Percentiles rank a stretch among this genome's conserved stretches.
phyloP scores from a whole-genome alignment of 2,888 invertebrate genomes.

The Ethmia dodecea region DNA sequence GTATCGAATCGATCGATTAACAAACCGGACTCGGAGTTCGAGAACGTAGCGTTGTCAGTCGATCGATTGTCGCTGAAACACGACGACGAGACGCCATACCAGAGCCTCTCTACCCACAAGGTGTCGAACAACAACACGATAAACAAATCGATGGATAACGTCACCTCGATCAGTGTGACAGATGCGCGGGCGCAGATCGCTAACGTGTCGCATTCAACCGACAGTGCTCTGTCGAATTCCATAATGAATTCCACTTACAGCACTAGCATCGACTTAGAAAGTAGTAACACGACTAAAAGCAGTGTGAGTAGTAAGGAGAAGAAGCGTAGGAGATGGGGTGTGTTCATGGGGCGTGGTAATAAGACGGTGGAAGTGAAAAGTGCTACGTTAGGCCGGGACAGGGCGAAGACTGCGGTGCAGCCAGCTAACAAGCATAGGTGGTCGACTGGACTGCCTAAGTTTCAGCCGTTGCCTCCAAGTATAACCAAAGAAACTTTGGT shows the following conservation, averaged over 20 bases:
- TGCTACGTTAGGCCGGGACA: constrained; percentile 83
- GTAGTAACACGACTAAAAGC: constrained; percentile 30
- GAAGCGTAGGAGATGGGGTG: constrained; percentile 81
- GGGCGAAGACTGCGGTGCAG: constrained; percentile 68
- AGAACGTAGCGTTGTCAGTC: constrained; percentile 43
- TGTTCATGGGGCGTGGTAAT: constrained; percentile 81
- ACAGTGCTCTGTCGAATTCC: constrained; percentile 45
- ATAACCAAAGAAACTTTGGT: constrained; percentile 90
- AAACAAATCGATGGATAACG: constrained; percentile 48
- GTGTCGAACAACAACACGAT: constrained; percentile 54
- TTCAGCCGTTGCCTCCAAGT: constrained; percentile 84
- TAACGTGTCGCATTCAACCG: constrained; percentile 31
- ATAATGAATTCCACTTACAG: constrained; percentile 47
- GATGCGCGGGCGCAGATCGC: constrained; percentile 22
- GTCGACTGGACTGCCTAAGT: constrained; percentile 84
- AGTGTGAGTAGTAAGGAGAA: constrained; percentile 74
- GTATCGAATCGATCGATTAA: constrained; percentile 38
- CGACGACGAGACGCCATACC: constrained; percentile 65
- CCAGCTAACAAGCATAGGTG: constrained; percentile 79
- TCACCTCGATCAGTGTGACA: constrained; percentile 57
- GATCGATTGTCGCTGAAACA: constrained; percentile 49
- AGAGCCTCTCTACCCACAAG: constrained; percentile 59
- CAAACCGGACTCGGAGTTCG: constrained; percentile 38
- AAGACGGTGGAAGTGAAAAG: constrained; percentile 79
- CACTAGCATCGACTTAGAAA: constrained; percentile 45